These are phyloP conservation scores for Heliconius ismenius DNA, from an alignment of 2,888 invertebrate genomes.

Conservation along the genomic window DNA sequence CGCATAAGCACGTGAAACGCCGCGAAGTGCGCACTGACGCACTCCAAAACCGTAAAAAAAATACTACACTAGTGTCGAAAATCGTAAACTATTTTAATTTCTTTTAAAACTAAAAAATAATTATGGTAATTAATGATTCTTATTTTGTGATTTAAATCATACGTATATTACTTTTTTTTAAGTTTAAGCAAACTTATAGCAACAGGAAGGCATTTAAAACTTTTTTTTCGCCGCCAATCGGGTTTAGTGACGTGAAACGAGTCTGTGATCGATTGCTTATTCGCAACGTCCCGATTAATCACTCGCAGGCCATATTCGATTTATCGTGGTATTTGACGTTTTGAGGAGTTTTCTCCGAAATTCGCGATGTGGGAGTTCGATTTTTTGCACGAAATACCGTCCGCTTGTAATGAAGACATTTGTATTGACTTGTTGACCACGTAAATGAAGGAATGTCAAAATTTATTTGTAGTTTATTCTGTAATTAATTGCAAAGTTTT, in stretches of 20 bases:
- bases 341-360: slow-evolving; percentile 71
- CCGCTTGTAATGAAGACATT: slow-evolving; percentile 71
- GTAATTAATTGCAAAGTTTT: slow-evolving; percentile 37
- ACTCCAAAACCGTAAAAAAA: slow-evolving; percentile 49
- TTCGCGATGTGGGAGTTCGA: slow-evolving; percentile 70
- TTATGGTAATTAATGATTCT: neutral
- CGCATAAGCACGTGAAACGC: slow-evolving; percentile 75
- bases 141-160: slow-evolving; percentile 1
- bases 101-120: neutral
- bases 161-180: neutral
- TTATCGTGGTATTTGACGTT: slow-evolving; percentile 69
- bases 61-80: slow-evolving; percentile 5
- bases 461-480: slow-evolving; percentile 37
- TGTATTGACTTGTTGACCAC: slow-evolving; percentile 64
- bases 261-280: slow-evolving; percentile 51
- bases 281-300: slow-evolving; percentile 59
- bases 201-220: slow-evolving; percentile 37
- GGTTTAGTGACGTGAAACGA: slow-evolving; percentile 46
- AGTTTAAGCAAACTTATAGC: slow-evolving; percentile 34
- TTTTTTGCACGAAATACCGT: slow-evolving; percentile 59
- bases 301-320: slow-evolving; percentile 64
- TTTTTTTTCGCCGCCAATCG: slow-evolving; percentile 42
- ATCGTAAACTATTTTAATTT: neutral
- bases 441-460: slow-evolving; percentile 57
- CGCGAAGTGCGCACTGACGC: slow-evolving; percentile 75